Conservation (phyloP, 2,797 vertebrate genomes). For the Phrynocephalus vlangalii region DNA sequence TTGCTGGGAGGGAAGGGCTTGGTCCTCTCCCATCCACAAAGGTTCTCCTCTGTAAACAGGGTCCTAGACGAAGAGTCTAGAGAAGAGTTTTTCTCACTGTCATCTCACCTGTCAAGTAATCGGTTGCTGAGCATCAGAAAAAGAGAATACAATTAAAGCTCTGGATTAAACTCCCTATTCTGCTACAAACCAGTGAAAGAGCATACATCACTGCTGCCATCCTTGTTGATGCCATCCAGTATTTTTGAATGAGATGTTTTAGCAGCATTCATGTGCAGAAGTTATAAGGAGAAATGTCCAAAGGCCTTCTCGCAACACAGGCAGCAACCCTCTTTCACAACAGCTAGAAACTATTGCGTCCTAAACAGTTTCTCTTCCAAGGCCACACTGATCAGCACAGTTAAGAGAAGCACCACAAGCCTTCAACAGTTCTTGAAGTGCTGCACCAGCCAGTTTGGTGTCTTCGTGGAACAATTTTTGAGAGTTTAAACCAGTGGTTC, state of each 20-base stretch:
- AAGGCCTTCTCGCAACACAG: background rate
- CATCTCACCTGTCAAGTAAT: background rate
- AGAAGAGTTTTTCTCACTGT: background rate
- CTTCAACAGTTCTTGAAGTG: background rate
- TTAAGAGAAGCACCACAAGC: background rate
- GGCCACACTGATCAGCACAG: background rate
- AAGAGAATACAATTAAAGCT: background rate
- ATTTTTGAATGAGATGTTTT: background rate
- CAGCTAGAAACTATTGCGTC: background rate
- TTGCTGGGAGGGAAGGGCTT: constrained; percentile 73
- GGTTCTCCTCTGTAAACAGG: background rate
- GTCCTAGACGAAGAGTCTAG: too few species aligned
- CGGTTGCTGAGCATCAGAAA: background rate
- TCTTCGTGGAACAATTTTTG: background rate
- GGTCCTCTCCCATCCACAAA: background rate
- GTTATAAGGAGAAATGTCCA: background rate
- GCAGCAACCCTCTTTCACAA: background rate
- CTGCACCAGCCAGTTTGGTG: too few species aligned
- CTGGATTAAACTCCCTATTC: background rate
- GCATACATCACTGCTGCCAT: too few species aligned
- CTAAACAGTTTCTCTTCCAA: background rate
- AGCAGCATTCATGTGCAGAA: background rate
- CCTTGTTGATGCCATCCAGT: too few species aligned
- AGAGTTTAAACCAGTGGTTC: too few species aligned
- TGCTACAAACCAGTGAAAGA: background rate